These are phyloP conservation scores for Erythrolamprus reginae DNA, from an alignment of 2,113 vertebrate species.

Conservation along the genomic window DNA sequence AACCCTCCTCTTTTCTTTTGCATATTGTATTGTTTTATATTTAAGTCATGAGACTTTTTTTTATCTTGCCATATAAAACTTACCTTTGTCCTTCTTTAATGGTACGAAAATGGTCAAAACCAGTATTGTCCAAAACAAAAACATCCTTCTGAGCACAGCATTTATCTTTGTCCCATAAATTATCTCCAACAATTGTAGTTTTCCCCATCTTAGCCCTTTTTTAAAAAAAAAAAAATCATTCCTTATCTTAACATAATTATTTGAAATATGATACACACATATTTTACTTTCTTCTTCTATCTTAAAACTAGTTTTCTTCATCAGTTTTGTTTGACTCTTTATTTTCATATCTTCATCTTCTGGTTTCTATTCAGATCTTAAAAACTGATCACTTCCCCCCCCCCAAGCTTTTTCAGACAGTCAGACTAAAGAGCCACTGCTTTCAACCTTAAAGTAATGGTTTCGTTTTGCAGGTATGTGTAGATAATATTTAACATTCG, in stretches of 20 bases:
- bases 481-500: background rate
- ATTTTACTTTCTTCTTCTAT: background rate
- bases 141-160: background rate
- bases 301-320: background rate
- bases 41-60: background rate
- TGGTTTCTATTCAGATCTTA: background rate
- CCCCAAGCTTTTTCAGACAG: background rate
- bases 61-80: background rate
- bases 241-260: background rate
- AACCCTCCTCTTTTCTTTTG: background rate
- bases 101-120: background rate
- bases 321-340: background rate
- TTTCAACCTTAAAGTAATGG: background rate
- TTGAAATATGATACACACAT: background rate
- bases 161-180: background rate
- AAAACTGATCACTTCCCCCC: background rate
- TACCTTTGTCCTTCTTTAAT: background rate
- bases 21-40: background rate
- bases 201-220: background rate
- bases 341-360: background rate
- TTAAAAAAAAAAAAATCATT: background rate
- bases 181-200: background rate
- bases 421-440: background rate
- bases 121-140: background rate
- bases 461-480: background rate